Base-by-base conservation (phyloP, 2,888 invertebrate genomes). In the Linnaemya tessellans region DNA sequence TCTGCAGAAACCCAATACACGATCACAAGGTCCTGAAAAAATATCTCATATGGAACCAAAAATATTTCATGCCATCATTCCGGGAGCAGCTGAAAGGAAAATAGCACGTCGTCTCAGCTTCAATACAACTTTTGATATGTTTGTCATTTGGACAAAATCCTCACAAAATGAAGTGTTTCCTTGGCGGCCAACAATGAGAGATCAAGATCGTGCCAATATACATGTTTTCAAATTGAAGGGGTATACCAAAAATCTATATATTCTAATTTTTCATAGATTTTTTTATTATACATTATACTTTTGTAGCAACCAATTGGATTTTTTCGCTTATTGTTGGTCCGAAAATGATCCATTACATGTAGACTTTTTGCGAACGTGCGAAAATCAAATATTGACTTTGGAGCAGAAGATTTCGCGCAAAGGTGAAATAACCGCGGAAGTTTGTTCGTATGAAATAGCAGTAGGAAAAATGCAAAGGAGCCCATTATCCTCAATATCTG, bases 261-360 rank as follows among this genome's bases (percentile, higher is more conserved):
- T 13, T 35, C 1, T 60, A 41, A 7, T 88, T 89, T 43, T 88
- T 49, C 41, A 41, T 67, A 54, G 22, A 88, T 89, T 89, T 13
- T 64, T 88, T 89, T 89, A 30, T 86, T 54, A 10, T 20, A 7
- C 46, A 18, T 25, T 25, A 25, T n/a, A 1, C 8, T n/a, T 30
- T 30, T 30, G 5, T 93, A 96, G 96, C 18, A 93, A 94, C 84
- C 96, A 96, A 89, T 93, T 97, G 84, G 96, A 96, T 88, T 93
- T 97, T 51, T 91, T 96, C 78, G 96, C 97, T 67, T 97, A 96
- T 90, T 96, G 96, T 89, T 96, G 97, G 92, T 96, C 98, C 46
- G 97, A 98, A 91, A 96, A 96, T 92, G 98, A 98, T 93, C 97
- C 97, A 0, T 92, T 98, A n/a, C 95, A 95, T 90, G 96, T 97